phyloP scores from a whole-genome alignment of 2,888 invertebrate species.

The Glaucopsyche alexis region DNA sequence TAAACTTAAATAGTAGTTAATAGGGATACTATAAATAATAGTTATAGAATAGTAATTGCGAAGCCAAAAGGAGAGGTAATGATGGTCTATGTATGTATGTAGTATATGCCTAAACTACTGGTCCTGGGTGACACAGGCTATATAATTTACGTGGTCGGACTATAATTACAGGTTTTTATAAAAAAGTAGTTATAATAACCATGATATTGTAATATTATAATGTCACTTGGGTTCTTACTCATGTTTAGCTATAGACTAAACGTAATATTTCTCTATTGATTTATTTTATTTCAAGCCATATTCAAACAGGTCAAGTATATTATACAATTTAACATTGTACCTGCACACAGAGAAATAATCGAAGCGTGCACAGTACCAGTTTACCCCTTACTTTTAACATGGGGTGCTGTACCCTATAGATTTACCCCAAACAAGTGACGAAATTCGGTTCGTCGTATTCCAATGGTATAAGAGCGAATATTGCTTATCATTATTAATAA shows the following conservation, averaged over 20 bases:
- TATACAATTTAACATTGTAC: not conserved
- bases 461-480: conserved; percentile 30
- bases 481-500: conserved; percentile 29
- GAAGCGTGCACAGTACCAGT: not conserved
- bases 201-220: too few species aligned
- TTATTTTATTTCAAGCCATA: not conserved
- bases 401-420: not conserved
- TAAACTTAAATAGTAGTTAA: too few species aligned
- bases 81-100: too few species aligned
- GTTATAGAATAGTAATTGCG: too few species aligned
- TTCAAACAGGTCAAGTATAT: not conserved
- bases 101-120: too few species aligned
- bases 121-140: too few species aligned
- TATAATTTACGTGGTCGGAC: too few species aligned
- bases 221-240: not conserved
- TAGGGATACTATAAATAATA: too few species aligned
- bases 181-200: too few species aligned
- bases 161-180: too few species aligned
- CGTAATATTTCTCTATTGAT: not conserved
- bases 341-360: not conserved
- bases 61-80: too few species aligned
- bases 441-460: conserved; percentile 40
- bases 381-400: not conserved
- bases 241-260: not conserved
- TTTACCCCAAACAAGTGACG: conserved; percentile 38